A percentile compares a stretch with the other conserved stretches of the same genome.
Conservation (phyloP, 2,113 vertebrate genomes). For the Notothenia rossii region DNA sequence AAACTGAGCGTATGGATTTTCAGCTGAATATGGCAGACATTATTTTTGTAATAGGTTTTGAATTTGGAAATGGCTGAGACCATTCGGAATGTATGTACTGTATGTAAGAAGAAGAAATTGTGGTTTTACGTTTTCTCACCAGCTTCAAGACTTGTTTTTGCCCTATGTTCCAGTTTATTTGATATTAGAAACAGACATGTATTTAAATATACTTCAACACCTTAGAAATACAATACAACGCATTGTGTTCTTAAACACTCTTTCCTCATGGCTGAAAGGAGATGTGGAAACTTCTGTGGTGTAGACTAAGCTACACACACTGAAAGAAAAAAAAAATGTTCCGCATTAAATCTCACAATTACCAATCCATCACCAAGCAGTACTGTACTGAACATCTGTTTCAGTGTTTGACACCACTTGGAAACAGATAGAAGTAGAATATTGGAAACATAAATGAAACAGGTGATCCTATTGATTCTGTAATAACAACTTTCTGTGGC, state of each 20-base stretch:
- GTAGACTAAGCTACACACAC: background rate
- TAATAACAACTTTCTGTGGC: slow-evolving; percentile 5
- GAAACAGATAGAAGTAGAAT: slow-evolving; percentile 20
- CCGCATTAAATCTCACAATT: slow-evolving; percentile 48
- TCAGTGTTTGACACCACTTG: slow-evolving; percentile 31
- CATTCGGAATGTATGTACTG: slow-evolving; percentile 14
- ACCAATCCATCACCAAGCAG: slow-evolving; percentile 50
- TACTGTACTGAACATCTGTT: slow-evolving; percentile 55
- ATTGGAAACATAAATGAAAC: slow-evolving; percentile 31
- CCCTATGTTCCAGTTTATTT: background rate
- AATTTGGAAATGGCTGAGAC: slow-evolving; percentile 17
- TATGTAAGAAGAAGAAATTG: background rate
- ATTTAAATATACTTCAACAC: background rate
- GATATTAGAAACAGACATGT: no score
- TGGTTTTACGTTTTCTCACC: background rate
- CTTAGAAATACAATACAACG: slow-evolving; percentile 56
- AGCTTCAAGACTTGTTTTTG: background rate
- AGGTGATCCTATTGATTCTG: slow-evolving; percentile 24
- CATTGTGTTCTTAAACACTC: slow-evolving; percentile 56
- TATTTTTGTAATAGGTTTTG: slow-evolving; percentile 2
- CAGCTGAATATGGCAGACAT: slow-evolving; percentile 5
- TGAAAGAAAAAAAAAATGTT: slow-evolving; percentile 37
- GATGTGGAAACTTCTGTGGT: slow-evolving; percentile 48
- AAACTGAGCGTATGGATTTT: slow-evolving; percentile 23
- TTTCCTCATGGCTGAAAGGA: slow-evolving; percentile 20